Evolutionary conservation across 2,113 vertebrate species (phyloP).

Genomic region (Nesoenas mayeri): DNA sequence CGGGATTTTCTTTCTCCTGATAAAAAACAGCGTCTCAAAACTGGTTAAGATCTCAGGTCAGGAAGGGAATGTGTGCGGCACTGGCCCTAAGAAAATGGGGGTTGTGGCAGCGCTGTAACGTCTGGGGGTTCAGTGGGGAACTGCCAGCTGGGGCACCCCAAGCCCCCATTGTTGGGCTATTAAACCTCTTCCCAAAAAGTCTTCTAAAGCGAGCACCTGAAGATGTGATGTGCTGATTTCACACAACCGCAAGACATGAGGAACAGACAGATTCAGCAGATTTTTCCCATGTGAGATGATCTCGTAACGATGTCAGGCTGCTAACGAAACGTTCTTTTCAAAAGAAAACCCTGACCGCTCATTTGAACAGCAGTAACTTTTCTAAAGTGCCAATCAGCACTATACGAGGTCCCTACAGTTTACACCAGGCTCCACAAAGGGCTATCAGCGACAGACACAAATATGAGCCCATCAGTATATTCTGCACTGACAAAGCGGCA

Average conservation of each 20-base stretch:
- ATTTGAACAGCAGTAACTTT: neutral
- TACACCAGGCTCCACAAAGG: neutral
- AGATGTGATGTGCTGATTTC: neutral
- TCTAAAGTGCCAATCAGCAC: neutral
- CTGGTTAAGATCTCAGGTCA: slow-evolving; percentile 29
- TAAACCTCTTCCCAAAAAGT: neutral
- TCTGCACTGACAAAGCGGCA: neutral
- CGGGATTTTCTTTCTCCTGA: slow-evolving; percentile 50
- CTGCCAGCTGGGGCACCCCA: neutral
- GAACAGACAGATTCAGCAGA: neutral
- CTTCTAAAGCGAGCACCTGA: neutral
- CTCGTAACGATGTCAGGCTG: neutral
- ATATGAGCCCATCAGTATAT: neutral
- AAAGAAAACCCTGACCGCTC: neutral
- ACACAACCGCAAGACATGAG: neutral
- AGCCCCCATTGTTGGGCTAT: neutral
- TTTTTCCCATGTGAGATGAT: neutral
- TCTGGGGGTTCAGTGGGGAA: neutral
- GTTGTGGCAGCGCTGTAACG: neutral
- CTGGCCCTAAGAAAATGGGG: neutral
- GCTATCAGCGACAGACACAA: neutral
- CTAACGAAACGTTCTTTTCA: neutral
- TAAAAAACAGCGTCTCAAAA: neutral
- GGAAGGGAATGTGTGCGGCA: neutral
- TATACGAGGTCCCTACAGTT: neutral